Conservation (phyloP, 2,797 vertebrate species). For the Melanotaenia nigrans region DNA sequence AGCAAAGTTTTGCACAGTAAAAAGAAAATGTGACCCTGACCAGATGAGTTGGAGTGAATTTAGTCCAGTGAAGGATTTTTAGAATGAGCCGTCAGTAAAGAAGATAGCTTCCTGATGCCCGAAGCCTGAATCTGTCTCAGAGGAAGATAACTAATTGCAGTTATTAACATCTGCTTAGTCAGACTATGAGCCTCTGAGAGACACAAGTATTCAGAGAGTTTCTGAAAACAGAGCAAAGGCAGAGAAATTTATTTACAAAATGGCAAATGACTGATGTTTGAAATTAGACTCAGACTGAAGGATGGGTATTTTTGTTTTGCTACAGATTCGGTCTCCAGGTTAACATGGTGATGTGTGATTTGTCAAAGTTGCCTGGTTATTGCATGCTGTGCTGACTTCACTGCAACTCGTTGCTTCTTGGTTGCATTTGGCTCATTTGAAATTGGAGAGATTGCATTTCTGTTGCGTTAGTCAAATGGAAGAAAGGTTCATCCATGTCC, state of each 20-base stretch:
- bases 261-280: not conserved
- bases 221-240: conserved; percentile 5
- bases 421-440: not conserved
- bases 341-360: not conserved
- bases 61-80: conserved; percentile 23
- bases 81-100: conserved; percentile 14
- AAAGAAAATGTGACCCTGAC: conserved; percentile 3
- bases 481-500: not conserved
- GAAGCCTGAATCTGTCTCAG: conserved; percentile 18
- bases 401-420: not conserved
- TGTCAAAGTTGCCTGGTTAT: not conserved
- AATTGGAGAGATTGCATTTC: not conserved
- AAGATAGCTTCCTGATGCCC: conserved; percentile 15
- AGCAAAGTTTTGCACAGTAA: conserved; percentile 8
- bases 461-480: not conserved
- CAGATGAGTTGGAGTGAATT: conserved; percentile 11
- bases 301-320: not conserved
- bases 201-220: not conserved
- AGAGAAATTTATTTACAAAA: not conserved
- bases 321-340: not conserved
- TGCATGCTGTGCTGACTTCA: not conserved
- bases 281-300: not conserved
- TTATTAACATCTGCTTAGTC: conserved; percentile 19
- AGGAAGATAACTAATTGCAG: conserved; percentile 27
- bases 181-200: conserved; percentile 15